phyloP scores from a whole-genome alignment of 2,888 invertebrate genomes.

The Drosophila lutescens region DNA sequence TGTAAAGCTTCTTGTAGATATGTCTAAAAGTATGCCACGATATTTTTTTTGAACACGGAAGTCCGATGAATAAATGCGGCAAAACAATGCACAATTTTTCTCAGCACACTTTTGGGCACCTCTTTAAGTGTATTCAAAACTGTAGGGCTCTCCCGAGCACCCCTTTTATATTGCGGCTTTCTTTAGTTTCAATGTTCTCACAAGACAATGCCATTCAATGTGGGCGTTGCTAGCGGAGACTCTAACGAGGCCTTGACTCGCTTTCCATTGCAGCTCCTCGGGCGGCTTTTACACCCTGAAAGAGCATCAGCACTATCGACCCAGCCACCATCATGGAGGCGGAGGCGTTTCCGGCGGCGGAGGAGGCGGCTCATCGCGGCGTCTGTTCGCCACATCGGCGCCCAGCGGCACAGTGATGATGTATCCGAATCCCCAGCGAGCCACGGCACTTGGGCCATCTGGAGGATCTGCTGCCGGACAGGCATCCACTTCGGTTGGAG shows the following conservation, averaged over 20 bases:
- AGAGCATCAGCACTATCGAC: constrained; percentile 75
- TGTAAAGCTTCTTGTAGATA: not conserved
- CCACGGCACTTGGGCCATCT: constrained; percentile 19
- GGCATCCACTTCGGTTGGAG: constrained; percentile 14
- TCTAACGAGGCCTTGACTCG: not conserved
- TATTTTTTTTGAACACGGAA: not conserved
- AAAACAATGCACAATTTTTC: not conserved
- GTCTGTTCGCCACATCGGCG: constrained; percentile 79
- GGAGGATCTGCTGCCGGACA: constrained; percentile 24
- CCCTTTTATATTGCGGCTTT: too few relatives aligned
- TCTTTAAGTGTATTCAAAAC: not conserved
- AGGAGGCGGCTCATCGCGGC: constrained; percentile 61
- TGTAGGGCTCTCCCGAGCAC: not conserved
- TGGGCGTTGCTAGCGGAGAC: not conserved
- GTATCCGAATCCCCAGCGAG: constrained; percentile 80
- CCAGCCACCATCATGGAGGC: constrained; percentile 58
- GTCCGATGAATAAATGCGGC: not conserved
- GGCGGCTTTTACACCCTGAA: constrained; percentile 82
- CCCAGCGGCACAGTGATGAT: constrained; percentile 83
- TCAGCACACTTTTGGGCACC: not conserved
- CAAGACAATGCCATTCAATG: constrained; percentile 6
- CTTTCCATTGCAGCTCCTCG: constrained; percentile 70
- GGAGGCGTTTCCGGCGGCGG: constrained; percentile 44
- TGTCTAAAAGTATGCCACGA: not conserved
- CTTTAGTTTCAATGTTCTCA: not conserved